Conservation (phyloP, 2,113 vertebrate species). For the Tinamus guttatus region DNA sequence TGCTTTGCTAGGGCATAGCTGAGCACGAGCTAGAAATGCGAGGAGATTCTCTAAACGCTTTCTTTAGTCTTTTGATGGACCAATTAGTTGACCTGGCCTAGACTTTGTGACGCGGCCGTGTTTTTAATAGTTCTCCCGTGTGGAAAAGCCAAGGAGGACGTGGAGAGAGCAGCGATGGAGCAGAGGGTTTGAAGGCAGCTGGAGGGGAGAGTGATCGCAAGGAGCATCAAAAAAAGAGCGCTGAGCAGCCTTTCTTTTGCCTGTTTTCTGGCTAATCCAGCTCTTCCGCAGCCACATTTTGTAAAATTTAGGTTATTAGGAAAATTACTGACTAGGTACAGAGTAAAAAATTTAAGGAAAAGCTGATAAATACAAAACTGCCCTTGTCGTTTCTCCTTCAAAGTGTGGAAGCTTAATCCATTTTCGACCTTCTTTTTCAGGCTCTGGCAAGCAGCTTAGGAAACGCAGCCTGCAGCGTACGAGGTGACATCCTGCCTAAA, state of each 20-base stretch:
- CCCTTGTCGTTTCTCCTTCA: not conserved
- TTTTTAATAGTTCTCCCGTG: not conserved
- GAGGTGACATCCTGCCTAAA: slow-evolving; percentile 33
- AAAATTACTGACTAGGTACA: not conserved
- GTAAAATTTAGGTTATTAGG: not conserved
- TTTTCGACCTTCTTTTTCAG: slow-evolving; percentile 20
- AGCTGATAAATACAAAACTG: not conserved
- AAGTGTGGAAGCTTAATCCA: not conserved
- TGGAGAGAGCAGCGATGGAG: not conserved
- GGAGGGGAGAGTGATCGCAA: not conserved
- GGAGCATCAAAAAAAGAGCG: not conserved
- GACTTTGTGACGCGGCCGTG: not conserved
- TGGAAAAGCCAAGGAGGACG: not conserved
- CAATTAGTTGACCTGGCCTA: accelerated
- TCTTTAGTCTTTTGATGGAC: not conserved
- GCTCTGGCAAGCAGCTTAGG: not conserved
- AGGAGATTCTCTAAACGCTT: not conserved
- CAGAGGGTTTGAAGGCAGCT: not conserved
- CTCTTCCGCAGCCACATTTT: not conserved
- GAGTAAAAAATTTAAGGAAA: not conserved
- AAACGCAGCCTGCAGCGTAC: not conserved
- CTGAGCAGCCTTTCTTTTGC: not conserved
- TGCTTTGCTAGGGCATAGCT: not conserved
- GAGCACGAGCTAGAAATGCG: not conserved
- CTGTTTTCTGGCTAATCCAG: not conserved